Evolutionary conservation across 2,113 vertebrate genomes (phyloP).

Genomic region (Rissa tridactyla): DNA sequence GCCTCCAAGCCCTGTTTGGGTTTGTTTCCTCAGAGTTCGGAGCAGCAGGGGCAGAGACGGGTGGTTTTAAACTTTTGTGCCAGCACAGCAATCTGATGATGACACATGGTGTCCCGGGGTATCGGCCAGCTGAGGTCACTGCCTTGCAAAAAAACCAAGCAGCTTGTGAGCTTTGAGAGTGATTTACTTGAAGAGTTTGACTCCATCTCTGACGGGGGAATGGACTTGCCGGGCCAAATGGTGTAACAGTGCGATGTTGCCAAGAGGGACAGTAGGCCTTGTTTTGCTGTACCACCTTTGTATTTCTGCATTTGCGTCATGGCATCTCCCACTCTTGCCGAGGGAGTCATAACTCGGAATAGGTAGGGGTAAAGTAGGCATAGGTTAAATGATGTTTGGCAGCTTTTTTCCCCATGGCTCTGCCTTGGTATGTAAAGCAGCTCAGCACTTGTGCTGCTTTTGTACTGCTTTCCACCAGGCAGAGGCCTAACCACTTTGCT

Average conservation of each 20-base stretch:
- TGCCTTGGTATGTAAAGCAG: neutral
- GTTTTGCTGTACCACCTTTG: neutral
- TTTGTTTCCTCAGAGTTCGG: neutral
- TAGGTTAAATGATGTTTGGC: neutral
- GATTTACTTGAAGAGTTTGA: neutral
- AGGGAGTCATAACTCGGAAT: neutral
- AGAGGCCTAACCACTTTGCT: neutral
- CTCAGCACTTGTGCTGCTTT: neutral
- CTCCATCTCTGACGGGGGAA: fast-evolving
- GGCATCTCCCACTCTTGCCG: neutral
- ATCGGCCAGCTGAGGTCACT: neutral
- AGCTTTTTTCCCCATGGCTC: fast-evolving
- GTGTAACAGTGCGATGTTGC: neutral
- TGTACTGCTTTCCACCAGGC: neutral
- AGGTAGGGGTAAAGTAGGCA: neutral
- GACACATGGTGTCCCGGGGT: neutral
- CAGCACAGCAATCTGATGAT: neutral
- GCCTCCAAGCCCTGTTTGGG: neutral
- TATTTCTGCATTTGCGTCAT: neutral
- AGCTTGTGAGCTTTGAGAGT: neutral
- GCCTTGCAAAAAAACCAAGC: neutral
- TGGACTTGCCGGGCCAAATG: fast-evolving
- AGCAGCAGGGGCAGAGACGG: neutral
- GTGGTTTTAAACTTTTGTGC: neutral
- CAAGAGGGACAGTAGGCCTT: neutral